These are phyloP conservation scores for Entomobrya multifasciata DNA, from an alignment of 2,888 invertebrate species.

Conservation along the genomic window DNA sequence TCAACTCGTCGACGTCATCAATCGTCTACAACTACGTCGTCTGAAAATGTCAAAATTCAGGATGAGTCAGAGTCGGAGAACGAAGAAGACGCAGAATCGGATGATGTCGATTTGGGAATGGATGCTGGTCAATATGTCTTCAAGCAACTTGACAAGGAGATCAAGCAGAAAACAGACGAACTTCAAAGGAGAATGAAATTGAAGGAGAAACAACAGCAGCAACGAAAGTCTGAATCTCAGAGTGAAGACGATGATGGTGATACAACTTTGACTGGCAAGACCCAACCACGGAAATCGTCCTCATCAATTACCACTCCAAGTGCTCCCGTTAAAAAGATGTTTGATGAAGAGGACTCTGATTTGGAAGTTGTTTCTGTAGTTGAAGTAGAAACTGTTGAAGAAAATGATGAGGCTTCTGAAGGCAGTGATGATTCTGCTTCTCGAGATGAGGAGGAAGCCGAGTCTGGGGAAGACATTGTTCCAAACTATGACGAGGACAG, in stretches of 20 bases:
- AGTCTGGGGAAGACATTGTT: constrained; percentile 60
- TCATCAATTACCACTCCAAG: not conserved
- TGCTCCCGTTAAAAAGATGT: not conserved
- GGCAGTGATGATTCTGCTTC: not conserved
- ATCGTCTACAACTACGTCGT: not conserved
- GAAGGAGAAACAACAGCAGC: not conserved
- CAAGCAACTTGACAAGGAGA: no score
- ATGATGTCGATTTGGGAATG: no score
- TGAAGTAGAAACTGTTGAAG: not conserved
- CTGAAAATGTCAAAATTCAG: not conserved
- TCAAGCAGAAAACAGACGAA: no score
- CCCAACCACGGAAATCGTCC: not conserved
- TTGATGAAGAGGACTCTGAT: constrained; percentile 39
- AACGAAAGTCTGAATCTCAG: constrained; percentile 1
- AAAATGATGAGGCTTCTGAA: not conserved
- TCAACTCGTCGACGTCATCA: not conserved
- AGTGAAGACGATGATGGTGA: not conserved
- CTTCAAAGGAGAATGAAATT: not conserved
- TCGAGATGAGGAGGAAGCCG: constrained; percentile 60
- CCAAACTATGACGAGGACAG: constrained; percentile 54
- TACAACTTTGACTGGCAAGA: no score
- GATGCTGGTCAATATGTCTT: no score
- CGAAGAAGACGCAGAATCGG: not conserved
- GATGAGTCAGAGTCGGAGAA: not conserved
- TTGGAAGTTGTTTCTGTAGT: constrained; percentile 16